Conservation (phyloP, 2,113 vertebrate species). For the Tupaia tana region DNA sequence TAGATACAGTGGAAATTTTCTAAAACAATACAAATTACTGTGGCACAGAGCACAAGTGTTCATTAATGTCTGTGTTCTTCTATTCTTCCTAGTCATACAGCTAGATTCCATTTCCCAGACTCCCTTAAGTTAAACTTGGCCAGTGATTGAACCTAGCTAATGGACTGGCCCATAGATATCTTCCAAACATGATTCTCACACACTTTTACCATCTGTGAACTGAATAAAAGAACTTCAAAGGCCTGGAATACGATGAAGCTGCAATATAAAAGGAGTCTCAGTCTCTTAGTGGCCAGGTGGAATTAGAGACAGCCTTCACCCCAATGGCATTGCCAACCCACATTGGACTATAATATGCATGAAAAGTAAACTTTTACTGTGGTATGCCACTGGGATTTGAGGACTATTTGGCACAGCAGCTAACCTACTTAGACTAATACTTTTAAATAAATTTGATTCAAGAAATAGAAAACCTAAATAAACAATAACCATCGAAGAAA, state of each 20-base stretch:
- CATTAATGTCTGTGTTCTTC: conserved; percentile 29
- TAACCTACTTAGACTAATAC: not conserved
- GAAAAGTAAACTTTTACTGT: not conserved
- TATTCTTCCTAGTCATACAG: not conserved
- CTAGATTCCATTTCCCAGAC: not conserved
- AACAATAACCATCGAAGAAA: not conserved
- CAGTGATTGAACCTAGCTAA: not conserved
- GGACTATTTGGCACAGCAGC: not conserved
- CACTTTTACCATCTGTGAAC: not conserved
- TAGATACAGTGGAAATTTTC: not conserved
- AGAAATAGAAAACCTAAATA: not conserved
- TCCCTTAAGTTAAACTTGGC: not conserved
- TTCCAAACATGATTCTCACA: not conserved
- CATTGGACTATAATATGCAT: not conserved
- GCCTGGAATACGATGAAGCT: not conserved
- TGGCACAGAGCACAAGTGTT: not conserved
- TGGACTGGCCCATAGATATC: not conserved
- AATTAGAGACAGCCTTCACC: not conserved
- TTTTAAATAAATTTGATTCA: not conserved
- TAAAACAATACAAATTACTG: not conserved
- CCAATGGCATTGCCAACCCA: not conserved
- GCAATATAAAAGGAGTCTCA: not conserved
- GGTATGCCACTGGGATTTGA: not conserved
- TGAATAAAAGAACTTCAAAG: not conserved
- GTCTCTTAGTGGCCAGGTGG: not conserved